These are phyloP conservation scores for Serranus cabrilla DNA, from an alignment of 2,797 vertebrate species.

Conservation along the genomic window DNA sequence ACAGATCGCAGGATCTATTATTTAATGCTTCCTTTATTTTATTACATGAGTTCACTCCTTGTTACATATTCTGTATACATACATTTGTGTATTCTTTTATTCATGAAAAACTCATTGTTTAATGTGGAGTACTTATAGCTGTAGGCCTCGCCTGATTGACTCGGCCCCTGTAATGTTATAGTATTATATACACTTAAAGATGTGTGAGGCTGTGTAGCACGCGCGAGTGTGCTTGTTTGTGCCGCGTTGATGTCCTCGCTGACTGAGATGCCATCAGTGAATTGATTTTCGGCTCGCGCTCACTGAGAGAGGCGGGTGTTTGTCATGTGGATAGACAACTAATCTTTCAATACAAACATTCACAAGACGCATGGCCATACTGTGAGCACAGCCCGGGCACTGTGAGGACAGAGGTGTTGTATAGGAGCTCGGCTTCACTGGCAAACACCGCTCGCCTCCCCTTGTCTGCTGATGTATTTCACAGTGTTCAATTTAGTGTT, in stretches of 20 bases:
- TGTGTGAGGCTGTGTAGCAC: conserved; percentile 40
- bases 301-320: conserved; percentile 80
- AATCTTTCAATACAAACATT: conserved; percentile 86
- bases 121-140: conserved; percentile 24
- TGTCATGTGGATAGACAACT: conserved; percentile 85
- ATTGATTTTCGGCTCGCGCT: conserved; percentile 85
- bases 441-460: neutral
- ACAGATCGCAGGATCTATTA: conserved; percentile 63
- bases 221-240: conserved; percentile 70
- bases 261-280: conserved; percentile 81
- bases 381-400: conserved; percentile 65
- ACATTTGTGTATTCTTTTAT: conserved; percentile 18
- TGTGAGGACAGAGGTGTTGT: conserved; percentile 53
- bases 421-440: neutral
- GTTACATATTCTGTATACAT: conserved; percentile 13
- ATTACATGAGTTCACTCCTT: conserved; percentile 31
- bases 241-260: conserved; percentile 74
- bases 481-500: conserved; percentile 37
- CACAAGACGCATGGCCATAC: conserved; percentile 77
- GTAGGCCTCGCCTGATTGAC: conserved; percentile 50
- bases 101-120: conserved; percentile 20
- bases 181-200: conserved; percentile 51
- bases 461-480: conserved; percentile 50
- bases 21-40: conserved; percentile 54
- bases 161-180: conserved; percentile 51